Evolutionary conservation across 2,888 invertebrate genomes (phyloP), one percentile per base, ranked within the genome.

Genomic region (Mechanitis messenoides): DNA sequence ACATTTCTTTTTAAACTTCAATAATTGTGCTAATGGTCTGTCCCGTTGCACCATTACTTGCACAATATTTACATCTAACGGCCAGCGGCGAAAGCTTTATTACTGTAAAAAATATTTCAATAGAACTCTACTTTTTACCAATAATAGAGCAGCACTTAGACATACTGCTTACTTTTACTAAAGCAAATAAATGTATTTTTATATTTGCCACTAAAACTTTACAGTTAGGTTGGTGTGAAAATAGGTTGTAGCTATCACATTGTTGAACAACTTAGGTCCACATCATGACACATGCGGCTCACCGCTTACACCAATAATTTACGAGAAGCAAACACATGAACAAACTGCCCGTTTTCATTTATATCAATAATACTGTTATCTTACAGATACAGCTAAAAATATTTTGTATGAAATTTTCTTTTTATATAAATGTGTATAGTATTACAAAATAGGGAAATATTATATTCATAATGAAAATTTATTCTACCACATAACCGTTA

Each of bases 71-170:
- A 75, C 77, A 79, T 78, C 72, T 74, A 79, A 81, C 79, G 69
- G 79, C 79, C 62, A 69, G 45, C 61, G 69, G 74, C 67, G 78
- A 80, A 80, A 80, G 76, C 76, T 74, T 64, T 73, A 69, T 70
- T 67, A 66, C 59, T 65, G 66, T 61, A 66, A 69, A 62, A 71
- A 69, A 61, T 64, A 76, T 72, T 77, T 81, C 72, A 78, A 84
- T 81, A 73, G 80, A 78, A 85, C 59, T 85, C 85, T 77, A 87
- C 83, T 89, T 89, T 88, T 89, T 89, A 88, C 80, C 75, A 76
- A 84, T 83, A 76, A 66, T 79, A 72, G 83, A 73, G 81, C 83
- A 81, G 77, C 76, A 71, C 71, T 70, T 76, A 77, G 73, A 71
- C 63, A 69, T 69, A 70, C 71, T 66, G 69, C 59, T 71, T 67